Base-by-base conservation (phyloP, 1,140 invertebrate species). In the Ceratina australensis region DNA sequence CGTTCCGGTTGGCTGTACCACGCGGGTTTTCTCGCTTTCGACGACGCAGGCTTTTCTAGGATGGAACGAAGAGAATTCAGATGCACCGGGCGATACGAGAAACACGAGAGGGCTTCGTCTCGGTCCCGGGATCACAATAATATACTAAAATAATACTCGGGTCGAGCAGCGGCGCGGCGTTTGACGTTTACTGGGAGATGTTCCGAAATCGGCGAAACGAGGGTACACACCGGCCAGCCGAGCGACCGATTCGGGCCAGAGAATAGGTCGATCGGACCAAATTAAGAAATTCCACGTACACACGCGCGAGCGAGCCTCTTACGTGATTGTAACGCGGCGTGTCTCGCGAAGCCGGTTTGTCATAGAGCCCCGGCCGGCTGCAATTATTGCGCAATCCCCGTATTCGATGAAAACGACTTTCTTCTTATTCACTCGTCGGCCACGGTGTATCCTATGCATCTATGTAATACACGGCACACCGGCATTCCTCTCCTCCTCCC, bases 251-350 rank as follows among this genome's bases (percentile, higher is more conserved):
- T 79, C 81, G 65, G 68, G 80, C 33, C 76, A 69, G 73, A 79
- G 75, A 82, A 79, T 83, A 81, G 75, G 74, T 69, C 81, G 81
- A 82, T 82, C 80, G 54, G 72, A 83, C 82, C 82, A 83, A 83
- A 83, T 83, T 74, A 83, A 83, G 82, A 83, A 83, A 72, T 83
- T 78, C 57, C 74, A 71, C 12, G 71, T 73, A 24, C 60, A 63
- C 71, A 73, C 26, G 49, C 72, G 33, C 8, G n/a, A 10, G 42
- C 42, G 10, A 5, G n/a, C 10, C 72, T 73, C 59, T n/a, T 69
- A 69, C 73, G 73, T 69, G 66, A 69, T 61, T 68, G 74, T 66
- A 20, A 28, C 72, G 28, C 63, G 52, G 72, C 22, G 33, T 61
- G 49, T 63, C 74, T 61, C 74, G 74, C 42, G 69, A 28, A 82